These are phyloP conservation scores for Andrena haemorrhoa DNA, from an alignment of 2,888 invertebrate species.

Conservation along the genomic window DNA sequence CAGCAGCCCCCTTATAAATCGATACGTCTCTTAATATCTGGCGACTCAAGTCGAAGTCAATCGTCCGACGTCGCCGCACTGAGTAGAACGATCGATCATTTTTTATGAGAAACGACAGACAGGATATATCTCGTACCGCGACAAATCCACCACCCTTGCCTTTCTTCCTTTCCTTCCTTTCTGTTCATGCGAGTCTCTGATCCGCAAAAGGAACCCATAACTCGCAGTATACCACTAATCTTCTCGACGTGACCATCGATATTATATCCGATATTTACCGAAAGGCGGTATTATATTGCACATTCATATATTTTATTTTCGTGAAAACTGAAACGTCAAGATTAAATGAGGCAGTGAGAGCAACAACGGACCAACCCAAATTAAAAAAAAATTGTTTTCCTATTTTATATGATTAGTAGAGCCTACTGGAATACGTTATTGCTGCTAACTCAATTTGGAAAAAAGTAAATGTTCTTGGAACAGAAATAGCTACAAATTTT, in stretches of 20 bases:
- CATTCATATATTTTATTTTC: constrained; percentile 33
- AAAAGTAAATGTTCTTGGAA: too few relatives aligned
- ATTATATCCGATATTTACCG: constrained; percentile 58
- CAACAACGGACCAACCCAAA: too few relatives aligned
- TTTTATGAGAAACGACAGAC: constrained; percentile 74
- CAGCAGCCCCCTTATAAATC: constrained; percentile 58
- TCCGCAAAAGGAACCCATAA: constrained; percentile 58
- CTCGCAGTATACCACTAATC: constrained; percentile 50
- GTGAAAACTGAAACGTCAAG: background rate
- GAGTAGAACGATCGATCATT: constrained; percentile 74
- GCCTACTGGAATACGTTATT: too few relatives aligned
- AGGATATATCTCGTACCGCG: constrained; percentile 55
- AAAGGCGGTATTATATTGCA: constrained; percentile 47
- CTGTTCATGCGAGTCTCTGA: constrained; percentile 52
- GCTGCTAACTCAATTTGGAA: too few relatives aligned
- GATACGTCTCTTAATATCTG: constrained; percentile 67
- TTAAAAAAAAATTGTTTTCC: too few relatives aligned
- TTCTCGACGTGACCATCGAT: constrained; percentile 59
- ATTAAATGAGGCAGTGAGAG: background rate
- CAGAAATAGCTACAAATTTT: background rate
- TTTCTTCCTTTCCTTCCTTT: constrained; percentile 35
- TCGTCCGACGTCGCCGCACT: constrained; percentile 50
- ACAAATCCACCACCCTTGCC: constrained; percentile 61
- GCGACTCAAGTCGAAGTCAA: constrained; percentile 58
- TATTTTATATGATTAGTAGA: too few relatives aligned